Conservation (phyloP, 2,113 vertebrate species). For the Colaptes auratus region DNA sequence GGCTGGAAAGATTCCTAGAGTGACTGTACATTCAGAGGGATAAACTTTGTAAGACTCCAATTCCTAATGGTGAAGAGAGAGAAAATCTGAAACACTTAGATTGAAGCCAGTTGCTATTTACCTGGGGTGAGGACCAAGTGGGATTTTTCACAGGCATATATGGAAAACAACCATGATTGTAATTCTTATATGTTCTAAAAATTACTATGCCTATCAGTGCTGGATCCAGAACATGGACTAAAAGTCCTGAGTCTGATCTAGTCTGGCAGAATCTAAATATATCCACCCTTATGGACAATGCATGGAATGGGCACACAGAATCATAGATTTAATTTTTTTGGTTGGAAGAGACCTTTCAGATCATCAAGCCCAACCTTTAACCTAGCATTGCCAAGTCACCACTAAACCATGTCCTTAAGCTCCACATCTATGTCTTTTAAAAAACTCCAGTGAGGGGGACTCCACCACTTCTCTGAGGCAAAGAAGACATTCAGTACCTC, state of each 20-base stretch:
- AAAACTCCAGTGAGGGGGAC: too few species aligned
- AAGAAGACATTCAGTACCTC: too few species aligned
- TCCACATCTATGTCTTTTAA: too few species aligned
- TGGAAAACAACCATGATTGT: neutral
- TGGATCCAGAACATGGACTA: neutral
- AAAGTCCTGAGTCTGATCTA: neutral
- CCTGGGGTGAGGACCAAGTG: neutral
- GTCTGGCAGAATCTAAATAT: neutral
- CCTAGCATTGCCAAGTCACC: too few species aligned
- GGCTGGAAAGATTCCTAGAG: neutral
- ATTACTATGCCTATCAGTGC: neutral
- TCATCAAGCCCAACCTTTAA: too few species aligned
- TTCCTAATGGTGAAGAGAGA: neutral
- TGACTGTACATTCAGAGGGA: neutral
- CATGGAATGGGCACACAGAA: neutral
- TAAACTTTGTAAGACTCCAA: neutral
- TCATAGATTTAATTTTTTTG: too few species aligned
- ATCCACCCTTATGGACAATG: fast-evolving
- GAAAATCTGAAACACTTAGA: neutral
- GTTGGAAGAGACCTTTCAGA: too few species aligned
- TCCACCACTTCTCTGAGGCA: too few species aligned
- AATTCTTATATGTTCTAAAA: neutral
- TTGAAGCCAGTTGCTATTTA: neutral
- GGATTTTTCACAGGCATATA: neutral
- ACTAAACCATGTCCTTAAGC: too few species aligned